Evolutionary conservation across 2,113 vertebrate species (phyloP).

Genomic region (Rafetus swinhoei): DNA sequence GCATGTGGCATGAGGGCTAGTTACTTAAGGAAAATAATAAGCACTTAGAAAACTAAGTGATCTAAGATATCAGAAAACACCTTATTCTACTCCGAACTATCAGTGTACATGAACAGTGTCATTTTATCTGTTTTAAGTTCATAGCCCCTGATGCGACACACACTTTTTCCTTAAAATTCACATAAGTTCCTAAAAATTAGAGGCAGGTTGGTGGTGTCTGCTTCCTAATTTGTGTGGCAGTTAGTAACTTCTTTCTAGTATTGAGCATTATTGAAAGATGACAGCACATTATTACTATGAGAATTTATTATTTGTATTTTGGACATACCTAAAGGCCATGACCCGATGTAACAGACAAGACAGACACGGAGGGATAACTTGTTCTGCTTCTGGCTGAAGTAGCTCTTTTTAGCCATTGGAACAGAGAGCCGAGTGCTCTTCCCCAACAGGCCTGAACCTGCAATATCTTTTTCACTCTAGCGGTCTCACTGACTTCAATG

Average conservation of each 20-base stretch:
- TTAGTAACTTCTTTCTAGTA: neutral
- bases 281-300: neutral
- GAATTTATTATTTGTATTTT: neutral
- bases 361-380: neutral
- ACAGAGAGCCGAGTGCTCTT: neutral
- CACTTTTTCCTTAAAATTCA: neutral
- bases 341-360: neutral
- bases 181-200: neutral
- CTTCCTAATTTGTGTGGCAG: neutral
- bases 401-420: neutral
- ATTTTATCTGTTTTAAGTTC: neutral
- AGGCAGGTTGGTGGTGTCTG: neutral
- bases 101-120: neutral
- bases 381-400: neutral
- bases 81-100: neutral
- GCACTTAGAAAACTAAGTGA: neutral
- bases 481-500: accelerated
- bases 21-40: neutral
- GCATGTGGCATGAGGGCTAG: neutral
- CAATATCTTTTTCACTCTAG: neutral
- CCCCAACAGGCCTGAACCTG: neutral
- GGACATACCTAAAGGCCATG: neutral
- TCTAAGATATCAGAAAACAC: neutral
- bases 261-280: accelerated
- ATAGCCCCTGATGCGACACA: neutral